These are phyloP conservation scores for Odontomachus brunneus DNA, from an alignment of 1,140 invertebrate genomes.

Conservation along the genomic window DNA sequence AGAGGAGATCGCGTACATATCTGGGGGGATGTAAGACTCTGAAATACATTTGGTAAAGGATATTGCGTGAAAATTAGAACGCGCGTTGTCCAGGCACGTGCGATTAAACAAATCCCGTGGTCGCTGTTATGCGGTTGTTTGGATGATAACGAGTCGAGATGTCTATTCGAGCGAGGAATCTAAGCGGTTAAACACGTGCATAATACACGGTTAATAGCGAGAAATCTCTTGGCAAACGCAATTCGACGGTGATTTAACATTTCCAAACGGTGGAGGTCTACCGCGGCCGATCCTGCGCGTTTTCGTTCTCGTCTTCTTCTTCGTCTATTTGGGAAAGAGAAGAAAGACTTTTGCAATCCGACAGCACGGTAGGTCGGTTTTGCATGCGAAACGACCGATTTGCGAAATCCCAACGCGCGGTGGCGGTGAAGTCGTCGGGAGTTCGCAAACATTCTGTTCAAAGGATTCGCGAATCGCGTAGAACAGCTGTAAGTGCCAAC, in stretches of 20 bases:
- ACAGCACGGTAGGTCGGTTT: slow-evolving; percentile 59
- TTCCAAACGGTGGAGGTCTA: slow-evolving; percentile 38
- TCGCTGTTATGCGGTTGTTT: slow-evolving; percentile 8
- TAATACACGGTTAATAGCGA: slow-evolving; percentile 33
- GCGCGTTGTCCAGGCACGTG: too few relatives aligned
- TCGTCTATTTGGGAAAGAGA: slow-evolving; percentile 20
- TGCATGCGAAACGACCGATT: slow-evolving; percentile 68
- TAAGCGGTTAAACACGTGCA: slow-evolving; percentile 20
- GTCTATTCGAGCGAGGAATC: slow-evolving; percentile 2
- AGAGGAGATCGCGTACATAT: too few relatives aligned
- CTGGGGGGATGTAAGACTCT: too few relatives aligned
- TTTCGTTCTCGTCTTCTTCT: not conserved
- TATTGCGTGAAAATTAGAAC: not conserved
- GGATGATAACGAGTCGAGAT: slow-evolving; percentile 5
- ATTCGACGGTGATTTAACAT: slow-evolving; percentile 16
- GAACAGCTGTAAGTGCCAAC: too few relatives aligned
- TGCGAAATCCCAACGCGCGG: slow-evolving; percentile 55
- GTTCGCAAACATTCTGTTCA: not conserved
- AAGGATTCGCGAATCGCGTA: not conserved
- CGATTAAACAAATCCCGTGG: not conserved
- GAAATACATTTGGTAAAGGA: too few relatives aligned
- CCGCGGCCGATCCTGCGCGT: slow-evolving; percentile 13
- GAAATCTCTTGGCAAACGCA: not conserved
- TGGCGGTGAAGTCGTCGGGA: slow-evolving; percentile 23
- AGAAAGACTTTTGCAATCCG: slow-evolving; percentile 57